Percentiles rank a stretch among this genome's conserved stretches.
These are phyloP conservation scores for Drosophila serrata DNA, from an alignment of 1,140 invertebrate species.

Conservation along the genomic window DNA sequence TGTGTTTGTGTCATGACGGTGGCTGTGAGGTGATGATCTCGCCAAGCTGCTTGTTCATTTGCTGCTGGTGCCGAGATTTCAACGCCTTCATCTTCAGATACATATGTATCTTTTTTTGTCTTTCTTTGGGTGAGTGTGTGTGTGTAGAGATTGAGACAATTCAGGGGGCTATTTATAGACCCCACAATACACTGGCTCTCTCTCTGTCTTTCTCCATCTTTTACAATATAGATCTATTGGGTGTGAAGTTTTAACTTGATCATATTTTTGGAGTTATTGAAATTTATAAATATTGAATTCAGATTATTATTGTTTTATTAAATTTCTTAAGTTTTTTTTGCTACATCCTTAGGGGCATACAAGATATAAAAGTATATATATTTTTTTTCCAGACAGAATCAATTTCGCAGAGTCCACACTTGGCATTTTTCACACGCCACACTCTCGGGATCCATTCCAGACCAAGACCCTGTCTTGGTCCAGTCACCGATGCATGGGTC, in stretches of 20 bases:
- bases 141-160: constrained; percentile 37
- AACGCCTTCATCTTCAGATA: constrained; percentile 61
- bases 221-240: not conserved
- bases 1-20: constrained; percentile 36
- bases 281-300: too few relatives aligned
- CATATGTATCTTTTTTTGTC: constrained; percentile 33
- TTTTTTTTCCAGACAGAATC: constrained; percentile 25
- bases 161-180: constrained; percentile 54
- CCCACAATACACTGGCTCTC: constrained; percentile 1
- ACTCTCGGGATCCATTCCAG: constrained; percentile 23
- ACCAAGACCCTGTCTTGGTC: constrained; percentile 20
- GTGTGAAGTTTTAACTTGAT: not conserved
- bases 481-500: constrained; percentile 46
- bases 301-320: not conserved
- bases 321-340: not conserved
- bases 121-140: constrained; percentile 23
- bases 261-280: not conserved
- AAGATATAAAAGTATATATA: not conserved
- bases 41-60: constrained; percentile 38
- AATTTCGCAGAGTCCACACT: constrained; percentile 50
- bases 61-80: constrained; percentile 62
- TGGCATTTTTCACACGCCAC: constrained; percentile 63
- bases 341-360: not conserved
- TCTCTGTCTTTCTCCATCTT: constrained; percentile 22
- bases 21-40: constrained; percentile 57